phyloP scores from a whole-genome alignment of 1,140 invertebrate species.

The Lepidotrigona ventralis region DNA sequence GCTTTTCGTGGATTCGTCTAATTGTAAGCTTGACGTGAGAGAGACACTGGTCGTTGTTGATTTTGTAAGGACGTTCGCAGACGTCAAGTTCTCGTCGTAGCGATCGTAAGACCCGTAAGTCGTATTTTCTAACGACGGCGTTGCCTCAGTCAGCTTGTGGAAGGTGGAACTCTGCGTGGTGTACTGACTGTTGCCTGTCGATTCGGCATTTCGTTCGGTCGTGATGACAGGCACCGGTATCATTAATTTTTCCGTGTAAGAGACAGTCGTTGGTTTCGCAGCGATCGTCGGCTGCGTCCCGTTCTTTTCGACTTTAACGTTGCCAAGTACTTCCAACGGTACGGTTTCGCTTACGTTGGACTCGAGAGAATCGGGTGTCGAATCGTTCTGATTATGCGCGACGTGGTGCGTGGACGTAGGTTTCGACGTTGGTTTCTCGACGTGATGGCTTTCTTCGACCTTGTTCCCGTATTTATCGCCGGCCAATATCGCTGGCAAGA shows the following conservation, averaged over 20 bases:
- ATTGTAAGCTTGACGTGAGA: no score
- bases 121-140: no score
- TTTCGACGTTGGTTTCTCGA: not conserved
- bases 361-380: not conserved
- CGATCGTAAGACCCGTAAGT: not conserved
- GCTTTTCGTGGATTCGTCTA: no score
- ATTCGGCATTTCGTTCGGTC: conserved; percentile 56
- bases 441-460: not conserved
- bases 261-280: conserved; percentile 34
- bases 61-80: not conserved
- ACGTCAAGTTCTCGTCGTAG: not conserved
- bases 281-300: conserved; percentile 44
- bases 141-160: not conserved
- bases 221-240: conserved; percentile 76
- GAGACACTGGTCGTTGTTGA: not conserved
- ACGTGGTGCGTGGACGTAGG: not conserved
- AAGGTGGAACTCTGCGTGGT: not conserved
- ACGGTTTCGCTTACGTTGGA: not conserved
- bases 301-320: not conserved
- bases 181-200: not conserved
- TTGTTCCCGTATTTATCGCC: conserved; percentile 77
- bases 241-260: conserved; percentile 73
- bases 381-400: not conserved
- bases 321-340: rapidly evolving
- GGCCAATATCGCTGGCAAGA: conserved; percentile 88